Evolutionary conservation across 2,113 vertebrate species (phyloP), one percentile per base, ranked within the genome.

Genomic region (Mellivora capensis): DNA sequence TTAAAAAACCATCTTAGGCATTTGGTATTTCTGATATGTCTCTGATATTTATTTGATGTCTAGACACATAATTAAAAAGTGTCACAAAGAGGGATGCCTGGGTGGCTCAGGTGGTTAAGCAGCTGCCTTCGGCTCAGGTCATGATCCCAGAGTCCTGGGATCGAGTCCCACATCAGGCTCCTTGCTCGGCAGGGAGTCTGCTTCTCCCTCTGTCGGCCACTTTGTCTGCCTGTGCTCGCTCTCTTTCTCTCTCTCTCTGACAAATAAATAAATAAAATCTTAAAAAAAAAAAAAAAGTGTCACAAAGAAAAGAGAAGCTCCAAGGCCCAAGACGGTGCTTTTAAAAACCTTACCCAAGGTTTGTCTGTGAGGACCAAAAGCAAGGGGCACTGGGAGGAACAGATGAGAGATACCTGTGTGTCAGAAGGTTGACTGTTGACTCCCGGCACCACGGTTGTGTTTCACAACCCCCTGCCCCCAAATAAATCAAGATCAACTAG

Each of bases 1-100:
- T 11, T 61, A 13, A 62, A 44, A n/a, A 49, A 44, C 21, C 23
- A 25, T 47, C 39, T n/a, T 1, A 93, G 54, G n/a, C 61, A 39
- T 11, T 7, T n/a, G 57, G 59, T 81, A 59, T 86, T 80, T 91
- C 82, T 71, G 9, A 17, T 21, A 52, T 42, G 23, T 42, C 87
- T 94, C 37, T 90, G 87, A 37, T 87, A 92, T 62, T 94, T 93
- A 76, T 87, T 88, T 81, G 87, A 59, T 54, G 39, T 59, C 20
- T 76, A 23, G 47, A 76, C 23, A 62, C 29, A 54, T 37, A 74
- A 90, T 83, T 87, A n/a, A 77, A n/a, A 77, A 83, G 88, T 27
- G 29, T 69, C 54, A 61, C 52, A 54, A 87, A 90, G 61, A 86
- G n/a, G n/a, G n/a, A n/a, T n/a, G n/a, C n/a, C n/a, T n/a, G n/a